Percentiles rank a stretch among this genome's conserved stretches.
Conservation (phyloP, 2,888 invertebrate species). For the Drosophila diplacantha region DNA sequence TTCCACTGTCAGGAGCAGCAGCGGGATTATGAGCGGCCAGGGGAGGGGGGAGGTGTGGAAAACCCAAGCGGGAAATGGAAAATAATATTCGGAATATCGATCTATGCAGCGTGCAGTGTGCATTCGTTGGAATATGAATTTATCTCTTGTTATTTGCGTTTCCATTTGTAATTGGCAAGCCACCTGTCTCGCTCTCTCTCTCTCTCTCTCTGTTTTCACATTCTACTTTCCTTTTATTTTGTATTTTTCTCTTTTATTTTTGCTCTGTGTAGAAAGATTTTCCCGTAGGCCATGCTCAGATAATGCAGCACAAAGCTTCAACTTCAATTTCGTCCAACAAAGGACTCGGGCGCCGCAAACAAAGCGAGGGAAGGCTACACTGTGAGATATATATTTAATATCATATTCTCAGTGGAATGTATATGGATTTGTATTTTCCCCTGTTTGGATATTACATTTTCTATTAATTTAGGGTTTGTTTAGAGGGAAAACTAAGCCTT, state of each 20-base stretch:
- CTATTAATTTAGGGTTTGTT: background rate
- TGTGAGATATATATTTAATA: background rate
- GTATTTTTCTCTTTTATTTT: background rate
- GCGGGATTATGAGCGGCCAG: background rate
- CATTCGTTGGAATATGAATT: background rate
- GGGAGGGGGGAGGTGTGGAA: background rate
- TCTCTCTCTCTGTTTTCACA: background rate
- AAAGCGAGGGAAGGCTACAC: constrained; percentile 25
- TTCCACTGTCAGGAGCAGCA: constrained; percentile 15
- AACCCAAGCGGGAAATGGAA: background rate
- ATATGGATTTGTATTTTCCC: background rate
- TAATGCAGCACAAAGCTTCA: constrained; percentile 63
- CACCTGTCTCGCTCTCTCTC: background rate
- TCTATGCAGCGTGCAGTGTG: background rate
- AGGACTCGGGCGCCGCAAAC: constrained; percentile 33
- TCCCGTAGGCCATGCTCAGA: constrained; percentile 44
- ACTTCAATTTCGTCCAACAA: constrained; percentile 42
- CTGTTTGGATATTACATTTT: background rate
- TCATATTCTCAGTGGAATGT: no score
- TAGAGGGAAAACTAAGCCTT: background rate
- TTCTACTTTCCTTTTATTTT: background rate
- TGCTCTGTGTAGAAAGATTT: constrained; percentile 25
- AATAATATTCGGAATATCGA: constrained; percentile 11
- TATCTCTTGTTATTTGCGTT: constrained; percentile 14
- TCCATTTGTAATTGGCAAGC: constrained; percentile 20